A percentile compares a stretch with the other conserved stretches of the same genome.
Conservation (phyloP, 35 echinoderm and acorn worm species). For the Eucidaris tribuloides region DNA sequence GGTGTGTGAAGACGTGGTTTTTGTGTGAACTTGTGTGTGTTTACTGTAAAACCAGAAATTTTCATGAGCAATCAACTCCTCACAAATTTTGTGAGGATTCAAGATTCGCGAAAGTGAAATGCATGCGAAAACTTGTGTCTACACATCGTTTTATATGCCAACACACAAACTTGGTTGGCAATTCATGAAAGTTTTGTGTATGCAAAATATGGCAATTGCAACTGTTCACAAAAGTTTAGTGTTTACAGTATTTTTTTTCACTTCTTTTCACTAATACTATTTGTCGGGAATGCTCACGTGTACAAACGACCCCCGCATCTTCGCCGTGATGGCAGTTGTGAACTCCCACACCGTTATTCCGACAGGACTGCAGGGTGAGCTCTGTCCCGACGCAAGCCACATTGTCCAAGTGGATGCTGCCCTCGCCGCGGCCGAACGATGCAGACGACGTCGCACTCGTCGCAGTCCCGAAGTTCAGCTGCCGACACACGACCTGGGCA, state of each 20-base stretch:
- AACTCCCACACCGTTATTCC: not conserved
- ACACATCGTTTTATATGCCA: too few relatives aligned
- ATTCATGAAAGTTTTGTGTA: not conserved
- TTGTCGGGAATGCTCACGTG: not conserved
- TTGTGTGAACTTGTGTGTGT: too few relatives aligned
- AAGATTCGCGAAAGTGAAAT: too few relatives aligned
- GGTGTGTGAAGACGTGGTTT: too few relatives aligned
- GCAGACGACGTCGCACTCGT: not conserved
- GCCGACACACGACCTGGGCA: constrained; percentile 31
- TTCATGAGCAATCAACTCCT: too few relatives aligned
- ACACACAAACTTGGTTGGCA: too few relatives aligned
- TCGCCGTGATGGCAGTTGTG: constrained; percentile 63
- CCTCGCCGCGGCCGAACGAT: not conserved
- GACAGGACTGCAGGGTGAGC: constrained; percentile 15
- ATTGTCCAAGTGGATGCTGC: constrained; percentile 38
- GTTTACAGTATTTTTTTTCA: too few relatives aligned
- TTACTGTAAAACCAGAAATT: too few relatives aligned
- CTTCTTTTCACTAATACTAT: too few relatives aligned
- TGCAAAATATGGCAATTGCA: not conserved
- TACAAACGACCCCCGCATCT: constrained; percentile 52
- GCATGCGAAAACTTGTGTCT: too few relatives aligned
- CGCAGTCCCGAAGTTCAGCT: constrained; percentile 14
- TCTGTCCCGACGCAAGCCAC: constrained; percentile 47
- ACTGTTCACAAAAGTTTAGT: too few relatives aligned
- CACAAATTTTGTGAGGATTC: too few relatives aligned